Evolutionary conservation across 2,113 vertebrate genomes (phyloP), one percentile per base, ranked within the genome.

Genomic region (Engystomops pustulosus): DNA sequence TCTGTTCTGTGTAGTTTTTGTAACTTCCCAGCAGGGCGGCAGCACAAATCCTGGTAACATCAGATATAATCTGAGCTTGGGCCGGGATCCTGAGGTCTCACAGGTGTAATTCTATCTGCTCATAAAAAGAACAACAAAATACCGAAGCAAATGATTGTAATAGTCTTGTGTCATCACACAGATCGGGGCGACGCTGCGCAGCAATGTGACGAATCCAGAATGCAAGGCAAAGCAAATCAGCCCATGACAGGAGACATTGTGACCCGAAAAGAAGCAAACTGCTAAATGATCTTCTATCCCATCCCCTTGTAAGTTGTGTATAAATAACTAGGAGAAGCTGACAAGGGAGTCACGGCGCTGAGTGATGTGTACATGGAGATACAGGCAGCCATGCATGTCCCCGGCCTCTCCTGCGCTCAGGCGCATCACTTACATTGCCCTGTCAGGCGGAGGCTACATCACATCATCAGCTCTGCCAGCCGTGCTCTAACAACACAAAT

Each of bases 271-370:
- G 45, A 47, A 51, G 23, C 71, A 75, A 45, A 30, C 15, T 7
- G 71, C 45, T 20, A 58, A 78, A 58, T 38, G 55, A 58, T 58
- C 10, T 71, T 18, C 53, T 12, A 74, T 60, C 51, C 82, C 18
- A 23, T 27, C 70, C 62, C 30, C 34, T 47, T 53, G 62, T 23
- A 86, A 6, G 53, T 47, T 80, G 6, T 71, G 72, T 78, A 1
- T 25, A 69, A 38, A 62, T 82, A 86, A 87, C 15, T 36, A 60
- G 15, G n/a, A 11, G 65, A 65, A 85, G 60, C 70, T 49, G 85
- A 60, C 51, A 58, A 58, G 18, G 49, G 17, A 45, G 86, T 62
- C 38, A 23, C 55, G 44, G 32, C 23, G 74, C 0, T 72, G 83
- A 87, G 71, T 25, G 49, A 86, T 36, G 47, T 49, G 51, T 78